Evolutionary conservation across 2,113 vertebrate genomes (phyloP), one percentile per base, ranked within the genome.

Genomic region (Phyllopteryx taeniolatus): DNA sequence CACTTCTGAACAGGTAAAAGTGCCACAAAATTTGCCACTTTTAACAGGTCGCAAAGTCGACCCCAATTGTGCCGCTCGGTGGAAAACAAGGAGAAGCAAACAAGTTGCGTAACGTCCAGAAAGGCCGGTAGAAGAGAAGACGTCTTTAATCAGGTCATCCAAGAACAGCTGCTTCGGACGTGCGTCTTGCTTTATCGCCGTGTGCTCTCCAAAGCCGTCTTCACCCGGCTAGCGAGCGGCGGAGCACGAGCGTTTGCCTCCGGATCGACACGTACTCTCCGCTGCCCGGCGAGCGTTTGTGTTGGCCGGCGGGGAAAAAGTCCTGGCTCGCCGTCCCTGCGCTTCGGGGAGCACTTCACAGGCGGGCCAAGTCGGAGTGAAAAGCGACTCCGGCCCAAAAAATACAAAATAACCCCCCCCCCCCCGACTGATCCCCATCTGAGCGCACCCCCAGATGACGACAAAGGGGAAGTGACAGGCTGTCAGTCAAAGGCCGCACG

Each of bases 401-500:
- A 14, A 17, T 0, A 35, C 33, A 35, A 7, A 5, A 22, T 3
- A 12, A 12, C 1, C 27, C 27, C 27, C 27, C 27, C 27, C 27
- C 82, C 78, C 80, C 77, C 64, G 59, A 54, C 67, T 88, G 91
- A 92, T 93, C 76, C 31, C 72, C 92, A 93, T 93, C 91, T 54
- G 79, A 74, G 72, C 70, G 2, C 67, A 43, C 70, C 20, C 22
- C 8, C 31, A 4, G 13, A 72, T 73, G 80, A 88, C 64, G 82
- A 80, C 82, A 82, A 86, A 91, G 85, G 78, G 85, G 84, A 88
- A 89, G 85, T 88, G 92, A 92, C 91, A 79, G 78, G 84, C 88
- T 87, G 92, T 91, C 93, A 91, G 76, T 93, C 91, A 92, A 81
- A 73, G 33, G 0, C 67, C 49, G 33, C 20, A 5, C 76, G 61